Evolutionary conservation across 2,888 invertebrate genomes (phyloP), one percentile per base, ranked within the genome.

Genomic region (Oscheius myriophilus): DNA sequence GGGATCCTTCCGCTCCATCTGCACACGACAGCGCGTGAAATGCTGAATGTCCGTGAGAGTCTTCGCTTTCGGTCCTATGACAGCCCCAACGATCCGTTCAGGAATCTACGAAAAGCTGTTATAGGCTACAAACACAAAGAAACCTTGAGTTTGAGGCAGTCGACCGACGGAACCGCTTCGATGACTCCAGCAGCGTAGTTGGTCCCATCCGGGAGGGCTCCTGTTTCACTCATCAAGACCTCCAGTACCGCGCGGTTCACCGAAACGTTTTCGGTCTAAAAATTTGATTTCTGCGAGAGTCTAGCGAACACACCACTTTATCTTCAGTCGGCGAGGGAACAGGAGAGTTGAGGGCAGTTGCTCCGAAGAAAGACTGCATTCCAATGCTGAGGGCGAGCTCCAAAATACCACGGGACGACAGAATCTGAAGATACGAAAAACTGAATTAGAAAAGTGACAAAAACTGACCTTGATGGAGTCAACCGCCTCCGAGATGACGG

Each of bases 41-140:
- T 58, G 43, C 43, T 58, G 58, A 16, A 58, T 58, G 3, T 58
- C 58, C 7, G 58, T 58, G 14, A 58, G 43, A 42, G 43, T 58
- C 21, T 42, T 58, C 21, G 58, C 58, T 16, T 58, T 58, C 43
- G 58, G 58, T 6, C 58, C 58, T 43, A 58, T 58, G 23, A 58
- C 45, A 14, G 58, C 58, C 16, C 58, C 58, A 25, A 58, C 58
- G 43, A 58, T 58, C 12, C 58, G 58, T 21, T 58, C 58, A 12
- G 58, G 58, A 14, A 58, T 58, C 58, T 58, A 26, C n/a, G n/a
- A 43, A 58, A 2, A 57, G 42, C 1, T 57, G 7, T 18, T n/a
- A 41, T 21, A 39, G 11, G 18, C 4, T 4, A 21, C 4, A 53
- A 6, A 33, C 3, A 53, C 4, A 6, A 21, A 53, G 21, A 21